Conservation (phyloP, 2,888 invertebrate genomes). For the Anorthoa munda region DNA sequence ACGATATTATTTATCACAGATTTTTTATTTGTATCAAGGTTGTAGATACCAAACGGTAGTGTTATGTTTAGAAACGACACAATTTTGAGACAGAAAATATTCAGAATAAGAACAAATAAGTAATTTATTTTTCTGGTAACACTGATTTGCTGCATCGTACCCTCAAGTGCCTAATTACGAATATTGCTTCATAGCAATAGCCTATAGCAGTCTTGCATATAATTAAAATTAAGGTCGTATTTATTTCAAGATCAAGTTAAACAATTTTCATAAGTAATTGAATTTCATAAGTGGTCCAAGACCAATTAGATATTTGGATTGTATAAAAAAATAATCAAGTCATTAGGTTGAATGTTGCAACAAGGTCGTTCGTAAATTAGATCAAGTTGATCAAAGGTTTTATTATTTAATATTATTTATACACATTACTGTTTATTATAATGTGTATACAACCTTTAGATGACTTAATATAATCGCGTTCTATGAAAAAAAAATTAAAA, state of each 20-base stretch:
- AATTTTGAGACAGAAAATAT: conserved; percentile 1
- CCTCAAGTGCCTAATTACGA: conserved; percentile 16
- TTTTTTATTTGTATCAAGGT: conserved; percentile 41
- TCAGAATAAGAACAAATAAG: neutral
- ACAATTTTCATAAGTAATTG: conserved; percentile 56
- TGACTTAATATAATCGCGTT: neutral
- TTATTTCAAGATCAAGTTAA: conserved; percentile 60
- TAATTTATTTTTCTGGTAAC: neutral
- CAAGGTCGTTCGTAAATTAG: conserved; percentile 61
- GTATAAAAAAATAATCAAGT: conserved; percentile 51
- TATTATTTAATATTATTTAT: neutral
- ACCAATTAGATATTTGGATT: conserved; percentile 62
- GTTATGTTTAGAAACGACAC: conserved; percentile 21
- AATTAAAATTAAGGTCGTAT: conserved; percentile 39
- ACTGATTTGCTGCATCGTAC: conserved; percentile 29
- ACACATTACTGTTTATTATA: too few species aligned
- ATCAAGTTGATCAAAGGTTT: conserved; percentile 37
- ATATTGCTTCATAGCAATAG: conserved; percentile 37
- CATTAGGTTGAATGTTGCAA: conserved; percentile 55
- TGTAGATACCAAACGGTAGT: conserved; percentile 25
- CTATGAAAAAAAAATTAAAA: neutral
- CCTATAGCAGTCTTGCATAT: conserved; percentile 40
- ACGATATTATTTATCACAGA: conserved; percentile 22
- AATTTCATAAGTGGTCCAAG: conserved; percentile 58
- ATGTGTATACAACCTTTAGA: too few species aligned